Evolutionary conservation across 2,113 vertebrate species (phyloP).

Genomic region (Turdus rufiventris): DNA sequence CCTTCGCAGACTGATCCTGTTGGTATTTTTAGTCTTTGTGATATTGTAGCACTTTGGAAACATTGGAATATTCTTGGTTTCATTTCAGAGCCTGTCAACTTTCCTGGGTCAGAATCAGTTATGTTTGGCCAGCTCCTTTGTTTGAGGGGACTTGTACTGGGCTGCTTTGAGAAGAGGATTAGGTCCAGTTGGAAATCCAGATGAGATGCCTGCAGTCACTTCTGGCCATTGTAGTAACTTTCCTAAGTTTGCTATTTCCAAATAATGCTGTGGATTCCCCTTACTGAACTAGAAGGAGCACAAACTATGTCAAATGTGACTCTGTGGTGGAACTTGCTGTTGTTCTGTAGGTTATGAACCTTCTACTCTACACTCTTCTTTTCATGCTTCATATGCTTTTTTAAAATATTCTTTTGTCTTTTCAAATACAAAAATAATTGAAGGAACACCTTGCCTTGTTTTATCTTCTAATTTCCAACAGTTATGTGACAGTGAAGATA

Average conservation of each 20-base stretch:
- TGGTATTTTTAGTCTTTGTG: neutral
- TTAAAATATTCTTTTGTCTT: neutral
- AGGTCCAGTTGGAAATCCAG: neutral
- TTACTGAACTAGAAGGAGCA: neutral
- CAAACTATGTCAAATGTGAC: neutral
- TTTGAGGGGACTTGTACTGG: neutral
- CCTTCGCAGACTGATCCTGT: neutral
- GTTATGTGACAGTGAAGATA: neutral
- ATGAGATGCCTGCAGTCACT: neutral
- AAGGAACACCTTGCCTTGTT: neutral
- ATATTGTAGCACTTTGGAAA: neutral
- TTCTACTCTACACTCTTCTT: neutral
- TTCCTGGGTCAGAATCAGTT: neutral
- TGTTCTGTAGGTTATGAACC: neutral
- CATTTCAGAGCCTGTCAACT: neutral
- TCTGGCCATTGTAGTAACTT: neutral
- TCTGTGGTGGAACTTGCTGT: neutral
- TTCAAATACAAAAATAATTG: neutral
- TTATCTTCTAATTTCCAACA: neutral
- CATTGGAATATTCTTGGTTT: neutral
- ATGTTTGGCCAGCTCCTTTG: neutral
- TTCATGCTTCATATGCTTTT: neutral
- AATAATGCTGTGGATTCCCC: neutral
- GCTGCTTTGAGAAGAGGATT: neutral
- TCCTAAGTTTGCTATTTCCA: neutral